Conservation (phyloP, 2,797 vertebrate genomes). For the Telmatherina bonti region DNA sequence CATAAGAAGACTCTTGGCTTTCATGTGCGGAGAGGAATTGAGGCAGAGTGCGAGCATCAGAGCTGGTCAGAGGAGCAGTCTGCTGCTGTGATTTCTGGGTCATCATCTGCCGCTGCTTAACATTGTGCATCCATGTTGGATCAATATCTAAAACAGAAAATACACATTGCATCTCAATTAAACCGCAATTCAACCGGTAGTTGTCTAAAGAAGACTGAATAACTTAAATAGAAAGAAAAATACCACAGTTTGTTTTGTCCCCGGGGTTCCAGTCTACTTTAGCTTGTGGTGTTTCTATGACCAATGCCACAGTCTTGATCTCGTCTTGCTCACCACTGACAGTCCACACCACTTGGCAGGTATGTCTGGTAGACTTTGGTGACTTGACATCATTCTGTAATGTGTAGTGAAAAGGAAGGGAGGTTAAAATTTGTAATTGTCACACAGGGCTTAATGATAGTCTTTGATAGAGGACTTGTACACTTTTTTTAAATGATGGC, state of each 20-base stretch:
- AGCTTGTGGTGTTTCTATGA: constrained; percentile 85
- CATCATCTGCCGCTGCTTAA: constrained; percentile 85
- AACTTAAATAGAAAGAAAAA: constrained; percentile 44
- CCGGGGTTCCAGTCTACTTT: constrained; percentile 78
- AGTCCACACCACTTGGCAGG: constrained; percentile 86
- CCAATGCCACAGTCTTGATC: constrained; percentile 89
- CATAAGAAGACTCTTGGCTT: constrained; percentile 90
- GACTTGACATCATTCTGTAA: constrained; percentile 90
- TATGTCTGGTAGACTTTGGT: constrained; percentile 89
- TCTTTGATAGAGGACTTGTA: not conserved
- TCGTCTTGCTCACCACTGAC: constrained; percentile 83
- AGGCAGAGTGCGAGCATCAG: constrained; percentile 83
- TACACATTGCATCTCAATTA: not conserved
- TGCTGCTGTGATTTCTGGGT: constrained; percentile 80
- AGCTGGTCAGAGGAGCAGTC: constrained; percentile 67
- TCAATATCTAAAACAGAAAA: constrained; percentile 84
- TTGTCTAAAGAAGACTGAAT: not conserved
- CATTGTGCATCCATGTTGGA: constrained; percentile 87
- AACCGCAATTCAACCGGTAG: not conserved
- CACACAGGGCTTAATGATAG: not conserved
- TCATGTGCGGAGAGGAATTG: constrained; percentile 87
- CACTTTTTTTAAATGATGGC: constrained; percentile 38
- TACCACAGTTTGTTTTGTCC: constrained; percentile 87
- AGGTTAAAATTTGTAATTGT: not conserved
- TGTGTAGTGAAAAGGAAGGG: constrained; percentile 5